phyloP scores from a whole-genome alignment of 2,113 vertebrate genomes.

The Myxocyprinus asiaticus region DNA sequence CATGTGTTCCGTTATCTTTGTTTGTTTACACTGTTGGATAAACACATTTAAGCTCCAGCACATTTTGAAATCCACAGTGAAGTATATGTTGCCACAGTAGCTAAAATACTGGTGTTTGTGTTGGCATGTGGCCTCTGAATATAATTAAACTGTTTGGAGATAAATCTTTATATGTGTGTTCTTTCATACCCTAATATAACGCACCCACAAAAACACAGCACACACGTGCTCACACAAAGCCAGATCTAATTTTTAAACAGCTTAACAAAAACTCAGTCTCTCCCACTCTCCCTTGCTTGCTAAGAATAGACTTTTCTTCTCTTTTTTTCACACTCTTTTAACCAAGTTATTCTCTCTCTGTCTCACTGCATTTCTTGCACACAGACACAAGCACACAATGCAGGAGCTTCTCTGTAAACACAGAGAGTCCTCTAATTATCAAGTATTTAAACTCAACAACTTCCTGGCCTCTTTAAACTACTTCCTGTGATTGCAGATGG shows the following conservation, averaged over 20 bases:
- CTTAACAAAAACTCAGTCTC: too few relatives aligned
- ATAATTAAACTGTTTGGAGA: constrained; percentile 36
- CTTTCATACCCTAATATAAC: constrained; percentile 35
- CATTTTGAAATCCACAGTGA: not conserved
- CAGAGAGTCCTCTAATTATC: constrained; percentile 66
- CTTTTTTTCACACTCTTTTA: too few relatives aligned
- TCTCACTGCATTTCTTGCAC: not conserved
- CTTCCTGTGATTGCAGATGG: constrained; percentile 66
- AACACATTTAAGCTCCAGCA: not conserved
- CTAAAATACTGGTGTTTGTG: constrained; percentile 49
- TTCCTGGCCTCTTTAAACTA: constrained; percentile 62
- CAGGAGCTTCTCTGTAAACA: constrained; percentile 62
- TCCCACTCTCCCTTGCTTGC: too few relatives aligned
- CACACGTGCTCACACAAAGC: too few relatives aligned
- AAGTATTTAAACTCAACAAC: constrained; percentile 61
- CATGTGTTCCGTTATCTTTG: not conserved
- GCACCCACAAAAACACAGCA: constrained; percentile 1
- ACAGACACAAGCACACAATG: constrained; percentile 21
- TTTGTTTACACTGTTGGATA: not conserved
- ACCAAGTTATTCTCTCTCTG: not conserved
- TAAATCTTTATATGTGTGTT: constrained; percentile 50
- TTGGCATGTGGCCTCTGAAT: constrained; percentile 48
- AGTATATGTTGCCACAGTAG: constrained; percentile 5
- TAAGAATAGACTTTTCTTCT: too few relatives aligned
- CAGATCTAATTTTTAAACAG: too few relatives aligned